Conservation (phyloP, 2,888 invertebrate genomes). For the Sphaerophoria taeniata region DNA sequence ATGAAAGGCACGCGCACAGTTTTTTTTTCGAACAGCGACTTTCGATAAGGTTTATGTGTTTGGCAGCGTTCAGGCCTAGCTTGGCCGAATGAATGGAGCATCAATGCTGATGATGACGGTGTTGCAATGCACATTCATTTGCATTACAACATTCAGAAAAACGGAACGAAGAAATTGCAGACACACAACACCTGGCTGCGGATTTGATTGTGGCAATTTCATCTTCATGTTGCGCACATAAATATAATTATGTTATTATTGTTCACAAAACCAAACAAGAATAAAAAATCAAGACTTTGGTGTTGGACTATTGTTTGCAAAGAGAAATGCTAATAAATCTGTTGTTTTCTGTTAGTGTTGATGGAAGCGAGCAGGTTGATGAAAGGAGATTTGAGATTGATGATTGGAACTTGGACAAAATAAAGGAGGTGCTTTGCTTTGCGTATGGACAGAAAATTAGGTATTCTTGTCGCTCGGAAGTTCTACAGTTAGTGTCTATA, state of each 20-base stretch:
- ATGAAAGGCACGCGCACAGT: slow-evolving; percentile 59
- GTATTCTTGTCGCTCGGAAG: too few species aligned
- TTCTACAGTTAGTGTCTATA: too few species aligned
- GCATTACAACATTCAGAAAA: slow-evolving; percentile 23
- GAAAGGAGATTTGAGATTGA: background rate
- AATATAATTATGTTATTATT: slow-evolving; percentile 45
- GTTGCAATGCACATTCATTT: slow-evolving; percentile 59
- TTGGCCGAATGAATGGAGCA: background rate
- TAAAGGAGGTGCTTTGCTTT: too few species aligned
- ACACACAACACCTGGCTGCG: slow-evolving; percentile 50
- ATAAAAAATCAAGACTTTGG: background rate
- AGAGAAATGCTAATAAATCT: slow-evolving; percentile 22
- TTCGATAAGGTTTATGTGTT: slow-evolving; percentile 42
- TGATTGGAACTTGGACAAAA: background rate
- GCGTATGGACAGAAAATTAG: too few species aligned
- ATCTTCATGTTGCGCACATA: slow-evolving; percentile 32
- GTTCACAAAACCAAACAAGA: background rate
- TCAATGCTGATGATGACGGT: slow-evolving; percentile 1
- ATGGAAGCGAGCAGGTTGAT: slow-evolving; percentile 4
- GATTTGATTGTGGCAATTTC: slow-evolving; percentile 51
- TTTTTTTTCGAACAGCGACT: background rate
- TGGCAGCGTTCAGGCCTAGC: slow-evolving; percentile 10
- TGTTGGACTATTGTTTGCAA: slow-evolving; percentile 3
- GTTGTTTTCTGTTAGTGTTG: slow-evolving; percentile 22
- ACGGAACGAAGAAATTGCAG: background rate